A percentile compares a stretch with the other conserved stretches of the same genome.
Conservation (phyloP, 1,140 invertebrate genomes). For the Campoletis sonorensis region DNA sequence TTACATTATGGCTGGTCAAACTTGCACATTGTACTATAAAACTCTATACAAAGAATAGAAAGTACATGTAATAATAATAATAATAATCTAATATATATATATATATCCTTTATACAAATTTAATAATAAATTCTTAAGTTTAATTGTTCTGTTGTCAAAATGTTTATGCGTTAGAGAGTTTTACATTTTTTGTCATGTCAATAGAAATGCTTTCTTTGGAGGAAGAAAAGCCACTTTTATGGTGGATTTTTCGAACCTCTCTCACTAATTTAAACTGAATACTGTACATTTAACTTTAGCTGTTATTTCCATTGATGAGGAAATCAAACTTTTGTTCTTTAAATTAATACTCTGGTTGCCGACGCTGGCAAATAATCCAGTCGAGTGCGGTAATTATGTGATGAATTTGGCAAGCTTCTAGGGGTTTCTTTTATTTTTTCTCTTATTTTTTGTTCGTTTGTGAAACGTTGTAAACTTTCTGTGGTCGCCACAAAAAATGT, state of each 20-base stretch:
- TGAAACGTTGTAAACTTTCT: slow-evolving; percentile 6
- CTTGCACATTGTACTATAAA: slow-evolving; percentile 51
- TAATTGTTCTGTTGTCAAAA: neutral
- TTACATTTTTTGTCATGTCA: slow-evolving; percentile 4
- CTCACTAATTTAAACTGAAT: slow-evolving; percentile 32
- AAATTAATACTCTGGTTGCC: slow-evolving; percentile 21
- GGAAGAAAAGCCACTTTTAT: slow-evolving; percentile 20
- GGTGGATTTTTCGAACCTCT: neutral
- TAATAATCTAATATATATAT: slow-evolving; percentile 24
- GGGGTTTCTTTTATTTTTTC: slow-evolving; percentile 16
- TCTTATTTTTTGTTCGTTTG: too few relatives aligned
- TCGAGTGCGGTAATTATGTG: slow-evolving; percentile 33
- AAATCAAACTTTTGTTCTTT: slow-evolving; percentile 10
- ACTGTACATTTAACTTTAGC: slow-evolving; percentile 44
- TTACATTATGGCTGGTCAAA: slow-evolving; percentile 53
- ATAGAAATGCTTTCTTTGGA: slow-evolving; percentile 24
- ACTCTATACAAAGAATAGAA: slow-evolving; percentile 45
- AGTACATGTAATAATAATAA: slow-evolving; percentile 40
- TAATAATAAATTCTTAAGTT: slow-evolving; percentile 18
- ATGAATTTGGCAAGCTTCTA: slow-evolving; percentile 51
- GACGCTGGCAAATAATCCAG: slow-evolving; percentile 30
- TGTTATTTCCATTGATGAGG: slow-evolving; percentile 25
- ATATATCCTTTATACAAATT: slow-evolving; percentile 18
- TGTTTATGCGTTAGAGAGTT: slow-evolving; percentile 10
- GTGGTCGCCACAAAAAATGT: neutral